Percentiles rank a stretch among this genome's conserved stretches.
Conservation (phyloP, 2,113 vertebrate species). For the Aramus guarauna region DNA sequence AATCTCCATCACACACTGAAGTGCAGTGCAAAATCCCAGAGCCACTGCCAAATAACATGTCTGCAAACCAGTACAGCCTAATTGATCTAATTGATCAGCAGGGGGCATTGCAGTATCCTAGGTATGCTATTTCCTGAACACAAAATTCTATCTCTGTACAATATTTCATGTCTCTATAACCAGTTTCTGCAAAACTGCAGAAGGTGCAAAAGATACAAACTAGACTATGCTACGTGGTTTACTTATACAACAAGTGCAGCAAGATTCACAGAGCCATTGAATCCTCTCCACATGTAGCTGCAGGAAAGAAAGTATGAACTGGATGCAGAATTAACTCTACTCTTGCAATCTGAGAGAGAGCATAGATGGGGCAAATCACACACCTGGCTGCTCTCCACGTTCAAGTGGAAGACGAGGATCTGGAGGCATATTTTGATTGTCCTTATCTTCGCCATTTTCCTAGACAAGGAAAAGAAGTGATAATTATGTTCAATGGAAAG, state of each 20-base stretch:
- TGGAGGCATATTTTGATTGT: not conserved
- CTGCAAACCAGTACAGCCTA: not conserved
- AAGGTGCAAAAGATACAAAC: not conserved
- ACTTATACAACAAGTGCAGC: not conserved
- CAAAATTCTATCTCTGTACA: not conserved
- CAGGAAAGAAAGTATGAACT: not conserved
- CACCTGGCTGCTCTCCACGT: not conserved
- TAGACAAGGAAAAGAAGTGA: not conserved
- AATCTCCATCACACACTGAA: not conserved
- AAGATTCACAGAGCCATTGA: not conserved
- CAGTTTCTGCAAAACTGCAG: not conserved
- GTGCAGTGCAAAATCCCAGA: not conserved
- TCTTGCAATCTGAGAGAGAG: not conserved
- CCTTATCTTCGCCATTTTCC: not conserved
- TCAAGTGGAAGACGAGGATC: not conserved
- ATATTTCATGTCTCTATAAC: not conserved
- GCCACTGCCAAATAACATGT: not conserved
- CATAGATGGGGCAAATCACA: not conserved
- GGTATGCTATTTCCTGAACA: not conserved
- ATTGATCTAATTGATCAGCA: not conserved
- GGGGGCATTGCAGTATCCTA: not conserved
- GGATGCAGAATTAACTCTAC: not conserved
- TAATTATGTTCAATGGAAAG: not conserved
- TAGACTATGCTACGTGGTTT: not conserved
- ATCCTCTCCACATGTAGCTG: not conserved